Evolutionary conservation across 1,140 invertebrate species (phyloP), one percentile per base, ranked within the genome.

Genomic region (Patella vulgata): DNA sequence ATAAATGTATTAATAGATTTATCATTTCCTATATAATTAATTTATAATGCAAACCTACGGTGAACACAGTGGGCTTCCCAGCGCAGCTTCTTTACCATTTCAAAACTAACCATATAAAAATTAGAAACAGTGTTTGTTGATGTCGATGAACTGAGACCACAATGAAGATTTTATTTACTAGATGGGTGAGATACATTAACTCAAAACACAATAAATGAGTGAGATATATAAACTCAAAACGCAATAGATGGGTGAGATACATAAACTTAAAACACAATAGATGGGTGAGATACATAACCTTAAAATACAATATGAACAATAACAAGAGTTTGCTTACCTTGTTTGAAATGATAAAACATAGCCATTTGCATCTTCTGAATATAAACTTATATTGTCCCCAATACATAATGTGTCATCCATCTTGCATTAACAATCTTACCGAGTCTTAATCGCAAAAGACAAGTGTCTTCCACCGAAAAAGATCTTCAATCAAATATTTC

Each of bases 331-430:
- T 11, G 33, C 69, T 52, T 36, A 75, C 74, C 74, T 75, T 36
- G 68, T 67, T 43, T 75, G 71, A 14, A 63, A 58, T 12, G 74
- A 69, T 47, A 68, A 73, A 25, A 75, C 65, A 42, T 68, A 75
- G 25, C 74, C 74, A 47, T 65, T 65, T 11, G 66, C 54, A 27
- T 75, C 74, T 27, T 71, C 66, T 11, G 74, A 71, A 50, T 70
- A 75, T 17, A 75, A 54, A 62, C 74, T 73, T 1, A 75, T 63
- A 2, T 52, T 53, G 54, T 75, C 74, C 21, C 74, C 74, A 11
- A 75, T 70, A 68, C 71, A 67, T 25, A 74, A 58, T 12, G 72
- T 71, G 40, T 74, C 69, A 25, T 71, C 71, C 57, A 66, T 66
- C 2, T 44, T 44, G n/a, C n/a, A n/a, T n/a, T n/a, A n/a, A n/a